Conservation (phyloP, 2,797 vertebrate species). For the Malurus leucopterus region DNA sequence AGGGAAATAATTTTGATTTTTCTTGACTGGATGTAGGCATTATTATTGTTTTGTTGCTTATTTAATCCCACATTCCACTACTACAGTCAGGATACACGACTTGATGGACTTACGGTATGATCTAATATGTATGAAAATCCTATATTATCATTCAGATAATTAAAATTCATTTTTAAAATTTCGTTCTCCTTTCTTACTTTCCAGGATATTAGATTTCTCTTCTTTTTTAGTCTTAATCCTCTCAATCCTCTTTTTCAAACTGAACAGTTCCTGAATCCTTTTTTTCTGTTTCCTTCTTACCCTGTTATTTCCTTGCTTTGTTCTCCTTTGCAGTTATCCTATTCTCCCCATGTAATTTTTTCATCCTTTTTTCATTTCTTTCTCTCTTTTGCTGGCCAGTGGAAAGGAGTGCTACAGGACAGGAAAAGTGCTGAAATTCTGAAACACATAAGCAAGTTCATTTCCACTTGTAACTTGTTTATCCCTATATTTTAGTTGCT, state of each 20-base stretch:
- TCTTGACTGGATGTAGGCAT: background rate
- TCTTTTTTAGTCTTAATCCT: constrained; percentile 1
- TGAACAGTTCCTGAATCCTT: background rate
- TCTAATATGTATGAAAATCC: constrained; percentile 13
- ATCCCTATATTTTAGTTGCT: background rate
- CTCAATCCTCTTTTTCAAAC: background rate
- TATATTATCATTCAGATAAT: background rate
- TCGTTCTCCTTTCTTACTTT: background rate
- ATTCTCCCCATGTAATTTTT: background rate
- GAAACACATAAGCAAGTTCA: background rate
- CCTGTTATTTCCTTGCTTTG: background rate
- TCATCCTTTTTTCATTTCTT: background rate
- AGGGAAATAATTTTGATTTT: background rate
- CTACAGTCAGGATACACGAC: background rate
- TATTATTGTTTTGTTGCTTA: background rate
- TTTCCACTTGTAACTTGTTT: background rate
- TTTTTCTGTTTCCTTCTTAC: background rate
- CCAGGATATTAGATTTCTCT: background rate
- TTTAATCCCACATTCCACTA: background rate
- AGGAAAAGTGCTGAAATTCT: background rate
- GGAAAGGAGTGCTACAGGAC: rapidly evolving
- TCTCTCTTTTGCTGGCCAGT: background rate
- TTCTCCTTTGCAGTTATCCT: background rate
- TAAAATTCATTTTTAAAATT: background rate
- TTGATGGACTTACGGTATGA: background rate